phyloP scores from a whole-genome alignment of 2,888 invertebrate species.

The Gnatocerus cornutus region DNA sequence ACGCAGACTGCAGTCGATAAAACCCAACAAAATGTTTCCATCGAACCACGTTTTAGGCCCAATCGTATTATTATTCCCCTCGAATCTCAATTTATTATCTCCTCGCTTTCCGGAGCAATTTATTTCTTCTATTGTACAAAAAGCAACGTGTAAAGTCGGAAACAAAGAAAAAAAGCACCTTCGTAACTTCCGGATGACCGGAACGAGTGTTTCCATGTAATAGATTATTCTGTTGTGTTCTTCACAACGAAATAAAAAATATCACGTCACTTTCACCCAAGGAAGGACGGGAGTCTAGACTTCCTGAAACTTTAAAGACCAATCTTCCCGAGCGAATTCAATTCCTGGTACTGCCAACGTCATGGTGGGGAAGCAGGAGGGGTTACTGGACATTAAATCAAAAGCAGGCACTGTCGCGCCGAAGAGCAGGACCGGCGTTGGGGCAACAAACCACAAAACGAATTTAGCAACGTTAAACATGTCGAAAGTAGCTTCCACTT shows the following conservation, averaged over 20 bases:
- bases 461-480: too few species aligned
- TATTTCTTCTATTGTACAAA: slow-evolving; percentile 16
- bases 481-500: background rate
- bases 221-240: slow-evolving; percentile 12
- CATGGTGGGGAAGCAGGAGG: slow-evolving; percentile 6
- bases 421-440: slow-evolving; percentile 4
- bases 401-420: slow-evolving; percentile 22
- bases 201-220: slow-evolving; percentile 2
- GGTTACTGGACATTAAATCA: slow-evolving; percentile 15
- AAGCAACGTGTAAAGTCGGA: slow-evolving; percentile 4
- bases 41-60: slow-evolving; percentile 6
- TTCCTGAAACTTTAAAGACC: slow-evolving; percentile 4
- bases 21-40: slow-evolving; percentile 27
- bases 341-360: slow-evolving; percentile 21
- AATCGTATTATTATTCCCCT: slow-evolving; percentile 14
- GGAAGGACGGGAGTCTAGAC: slow-evolving; percentile 7
- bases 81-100: slow-evolving; percentile 16
- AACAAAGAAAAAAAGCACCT: slow-evolving; percentile 20
- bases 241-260: slow-evolving; percentile 9
- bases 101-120: slow-evolving; percentile 8
- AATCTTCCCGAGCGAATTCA: slow-evolving; percentile 7
- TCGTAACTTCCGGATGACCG: slow-evolving; percentile 7
- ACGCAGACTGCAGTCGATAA: slow-evolving; percentile 26
- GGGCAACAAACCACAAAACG: background rate
- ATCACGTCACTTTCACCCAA: background rate